Evolutionary conservation across 2,113 vertebrate genomes (phyloP), one percentile per base, ranked within the genome.

Genomic region (Eurypyga helias): DNA sequence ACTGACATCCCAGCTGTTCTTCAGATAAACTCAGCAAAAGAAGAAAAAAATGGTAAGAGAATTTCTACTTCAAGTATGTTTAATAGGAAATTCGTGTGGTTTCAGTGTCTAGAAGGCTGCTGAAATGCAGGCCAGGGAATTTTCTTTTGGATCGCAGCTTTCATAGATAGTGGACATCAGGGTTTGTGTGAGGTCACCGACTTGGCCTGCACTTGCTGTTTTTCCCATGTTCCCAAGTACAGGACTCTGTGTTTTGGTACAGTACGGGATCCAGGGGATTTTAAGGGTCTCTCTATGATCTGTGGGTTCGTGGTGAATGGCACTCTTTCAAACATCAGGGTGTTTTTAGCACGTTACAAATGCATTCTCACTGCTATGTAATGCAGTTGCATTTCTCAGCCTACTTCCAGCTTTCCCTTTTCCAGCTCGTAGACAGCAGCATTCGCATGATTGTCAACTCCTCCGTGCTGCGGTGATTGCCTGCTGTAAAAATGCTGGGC

Each of bases 1-100:
- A 94, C 98, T 48, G 99, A 99, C 36, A 98, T 98, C 57, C 96
- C 98, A 15, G 85, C 97, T 69, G 89, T 96, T 86, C 94, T 98
- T 94, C 98, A 98, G 81, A 98, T 94, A 92, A 98, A 97, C 67
- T 93, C 93, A 45, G 96, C 94, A 58, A 98, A 95, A 67, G 93
- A 98, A 90, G 93, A 97, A 55, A 97, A 89, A 76, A 92, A 82
- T 78, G 98, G 98, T 98, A 96, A 97, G 96, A 57, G 48, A 38
- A 4, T 66, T 83, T 3, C 1, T 65, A 65, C 36, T 96, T 57
- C 38, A 55, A 2, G n/a, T 38, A 41, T 92, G 7, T 77, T 89
- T 81, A 26, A 61, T 79, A n/a, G 46, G 67, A 36, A 65, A 38
- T 33, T 73, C 3, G 4, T 25, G 7, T 46, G n/a, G 5, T 28